Evolutionary conservation across 1,140 invertebrate species (phyloP).

Genomic region (Drosophila arizonae): DNA sequence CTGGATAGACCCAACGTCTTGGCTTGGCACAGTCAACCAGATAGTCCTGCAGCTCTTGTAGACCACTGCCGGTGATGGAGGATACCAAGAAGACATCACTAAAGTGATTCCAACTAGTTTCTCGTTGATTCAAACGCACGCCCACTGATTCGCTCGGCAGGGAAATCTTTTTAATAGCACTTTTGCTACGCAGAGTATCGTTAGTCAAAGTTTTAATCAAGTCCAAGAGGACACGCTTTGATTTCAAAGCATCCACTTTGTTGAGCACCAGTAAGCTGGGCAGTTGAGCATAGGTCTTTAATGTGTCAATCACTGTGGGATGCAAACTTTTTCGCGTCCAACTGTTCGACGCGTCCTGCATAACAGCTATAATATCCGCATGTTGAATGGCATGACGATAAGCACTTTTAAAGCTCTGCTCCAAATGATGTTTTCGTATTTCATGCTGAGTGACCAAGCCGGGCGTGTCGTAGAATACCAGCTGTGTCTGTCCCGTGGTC

Average conservation of each 20-base stretch:
- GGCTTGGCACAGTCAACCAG: slow-evolving; percentile 86
- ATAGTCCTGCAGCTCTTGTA: slow-evolving; percentile 90
- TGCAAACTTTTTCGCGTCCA: slow-evolving; percentile 87
- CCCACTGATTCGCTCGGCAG: background rate
- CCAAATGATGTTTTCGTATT: slow-evolving; percentile 87
- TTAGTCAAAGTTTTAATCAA: slow-evolving; percentile 88
- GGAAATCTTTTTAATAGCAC: slow-evolving; percentile 24
- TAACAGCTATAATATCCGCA: slow-evolving; percentile 92
- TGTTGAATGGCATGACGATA: slow-evolving; percentile 86
- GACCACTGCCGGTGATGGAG: slow-evolving; percentile 90
- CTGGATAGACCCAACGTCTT: slow-evolving; percentile 87
- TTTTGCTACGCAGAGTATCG: slow-evolving; percentile 84
- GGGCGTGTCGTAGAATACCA: slow-evolving; percentile 95
- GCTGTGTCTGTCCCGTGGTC: slow-evolving; percentile 89
- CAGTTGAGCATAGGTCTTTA: slow-evolving; percentile 86
- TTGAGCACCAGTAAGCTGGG: slow-evolving; percentile 93
- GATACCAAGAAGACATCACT: slow-evolving; percentile 94
- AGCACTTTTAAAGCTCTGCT: slow-evolving; percentile 86
- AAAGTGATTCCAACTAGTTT: slow-evolving; percentile 89
- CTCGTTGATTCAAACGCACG: slow-evolving; percentile 43
- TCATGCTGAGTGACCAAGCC: slow-evolving; percentile 88
- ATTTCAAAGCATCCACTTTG: slow-evolving; percentile 92
- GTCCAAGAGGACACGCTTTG: slow-evolving; percentile 89
- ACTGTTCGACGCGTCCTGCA: slow-evolving; percentile 92
- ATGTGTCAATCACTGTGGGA: slow-evolving; percentile 87